Percentiles rank a stretch among this genome's conserved stretches.
Evolutionary conservation across 2,113 vertebrate genomes (phyloP).

Genomic region (Periophthalmodon schlosseri): DNA sequence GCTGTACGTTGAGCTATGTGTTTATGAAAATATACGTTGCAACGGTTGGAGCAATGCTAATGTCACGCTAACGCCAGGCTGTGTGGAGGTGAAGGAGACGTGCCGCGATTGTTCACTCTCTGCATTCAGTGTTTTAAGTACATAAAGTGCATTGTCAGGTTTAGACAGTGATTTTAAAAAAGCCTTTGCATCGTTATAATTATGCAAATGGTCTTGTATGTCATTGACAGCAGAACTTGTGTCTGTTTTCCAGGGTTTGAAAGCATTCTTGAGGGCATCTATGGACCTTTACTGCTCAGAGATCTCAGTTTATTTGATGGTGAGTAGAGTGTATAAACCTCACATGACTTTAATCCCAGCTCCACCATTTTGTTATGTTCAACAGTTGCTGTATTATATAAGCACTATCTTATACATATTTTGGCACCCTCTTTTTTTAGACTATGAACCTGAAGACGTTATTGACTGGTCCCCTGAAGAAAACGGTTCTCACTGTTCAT

Average conservation of each 20-base stretch:
- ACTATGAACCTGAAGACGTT: conserved; percentile 96
- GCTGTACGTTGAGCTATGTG: background rate
- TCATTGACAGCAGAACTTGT: background rate
- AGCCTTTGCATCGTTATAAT: background rate
- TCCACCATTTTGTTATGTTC: background rate
- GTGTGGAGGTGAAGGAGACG: conserved; percentile 21
- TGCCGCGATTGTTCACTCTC: conserved; percentile 31
- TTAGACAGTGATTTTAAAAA: background rate
- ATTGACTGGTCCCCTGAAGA: conserved; percentile 96
- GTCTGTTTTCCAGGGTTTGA: conserved; percentile 88
- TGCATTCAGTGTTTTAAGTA: background rate
- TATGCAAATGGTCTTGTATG: background rate
- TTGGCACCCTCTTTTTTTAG: conserved; percentile 70
- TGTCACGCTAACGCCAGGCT: conserved; percentile 20
- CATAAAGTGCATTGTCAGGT: background rate
- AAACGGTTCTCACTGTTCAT: conserved; percentile 84
- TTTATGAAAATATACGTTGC: conserved; percentile 31
- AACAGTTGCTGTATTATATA: background rate
- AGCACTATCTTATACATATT: background rate
- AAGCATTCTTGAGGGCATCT: conserved; percentile 99
- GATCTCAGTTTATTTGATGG: conserved; percentile 99
- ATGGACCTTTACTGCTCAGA: conserved; percentile 94
- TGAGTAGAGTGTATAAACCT: conserved; percentile 65
- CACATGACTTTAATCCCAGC: background rate
- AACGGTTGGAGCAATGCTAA: conserved; percentile 18